A percentile compares a stretch with the other conserved stretches of the same genome.
Evolutionary conservation across 92 coral and sea anemone species (phyloP).

Genomic region (Scolanthus callimorphus): DNA sequence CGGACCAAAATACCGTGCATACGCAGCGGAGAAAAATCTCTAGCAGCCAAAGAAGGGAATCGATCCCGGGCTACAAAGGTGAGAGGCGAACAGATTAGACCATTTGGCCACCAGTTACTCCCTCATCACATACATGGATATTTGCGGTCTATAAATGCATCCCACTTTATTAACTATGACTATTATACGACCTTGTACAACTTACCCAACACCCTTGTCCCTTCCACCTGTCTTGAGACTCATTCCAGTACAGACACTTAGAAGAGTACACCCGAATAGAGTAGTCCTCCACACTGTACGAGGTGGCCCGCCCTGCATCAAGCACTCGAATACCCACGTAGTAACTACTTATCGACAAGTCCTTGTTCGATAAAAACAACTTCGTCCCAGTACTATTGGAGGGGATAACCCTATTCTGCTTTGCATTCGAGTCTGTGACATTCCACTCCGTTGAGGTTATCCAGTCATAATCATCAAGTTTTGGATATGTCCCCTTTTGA

Average conservation of each 20-base stretch:
- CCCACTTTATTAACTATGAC: too few species aligned
- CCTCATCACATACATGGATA: too few species aligned
- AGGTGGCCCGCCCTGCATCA: slow-evolving; percentile 1
- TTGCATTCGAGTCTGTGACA: neutral
- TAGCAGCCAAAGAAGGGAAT: too few species aligned
- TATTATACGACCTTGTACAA: too few species aligned
- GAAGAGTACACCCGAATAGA: slow-evolving; percentile 53
- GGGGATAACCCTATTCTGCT: neutral
- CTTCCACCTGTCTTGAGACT: slow-evolving; percentile 48
- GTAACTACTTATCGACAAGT: slow-evolving; percentile 28
- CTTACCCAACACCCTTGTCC: slow-evolving; percentile 76
- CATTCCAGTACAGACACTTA: slow-evolving; percentile 81
- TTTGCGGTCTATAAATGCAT: too few species aligned
- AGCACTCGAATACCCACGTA: slow-evolving; percentile 39
- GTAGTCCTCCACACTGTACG: slow-evolving; percentile 29
- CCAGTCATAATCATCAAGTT: slow-evolving; percentile 33
- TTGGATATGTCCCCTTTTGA: slow-evolving; percentile 30
- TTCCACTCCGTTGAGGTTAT: slow-evolving; percentile 3
- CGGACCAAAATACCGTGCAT: too few species aligned
- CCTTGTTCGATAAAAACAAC: slow-evolving; percentile 47
- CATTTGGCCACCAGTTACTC: too few species aligned
- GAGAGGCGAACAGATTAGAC: too few species aligned
- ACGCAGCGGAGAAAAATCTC: too few species aligned
- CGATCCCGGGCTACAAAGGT: too few species aligned
- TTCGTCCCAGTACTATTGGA: slow-evolving; percentile 4